Base-by-base conservation (phyloP, 2,888 invertebrate species). In the Lasioglossum oenotherae region DNA sequence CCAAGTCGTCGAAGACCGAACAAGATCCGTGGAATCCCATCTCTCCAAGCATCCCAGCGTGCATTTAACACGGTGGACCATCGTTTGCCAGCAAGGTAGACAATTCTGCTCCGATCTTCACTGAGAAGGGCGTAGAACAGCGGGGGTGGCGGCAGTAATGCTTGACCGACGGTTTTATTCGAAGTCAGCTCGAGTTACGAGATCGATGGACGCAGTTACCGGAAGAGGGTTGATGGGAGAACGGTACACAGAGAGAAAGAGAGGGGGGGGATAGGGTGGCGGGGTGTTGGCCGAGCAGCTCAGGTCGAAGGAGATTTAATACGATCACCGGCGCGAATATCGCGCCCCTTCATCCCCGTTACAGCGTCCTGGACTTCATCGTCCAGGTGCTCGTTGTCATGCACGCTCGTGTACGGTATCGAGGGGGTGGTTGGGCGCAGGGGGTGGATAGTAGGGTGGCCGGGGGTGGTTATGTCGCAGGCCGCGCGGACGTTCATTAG, bases 401-500 rank as follows among this genome's bases (percentile, higher is more conserved):
- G 90, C 92, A 91, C 91, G 90, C 90, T 53, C 87, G 82, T 81
- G 84, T 90, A 90, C 89, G 82, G 60, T 60, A 60, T 60, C 60
- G 60, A 60, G 27, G 60, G 53, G 53, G 23, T 23, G 23, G 53
- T 23, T 23, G 53, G 53, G 67, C 3, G 16, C 27, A 72, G 60
- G 53, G 49, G 38, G 35, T 53, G 53, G 53, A 53, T 23, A 3
- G 23, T 6, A 35, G 23, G 76, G 44, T 8, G n/a, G 19, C 31
- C 74, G 69, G 60, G 60, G 60, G 60, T 27, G 60, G 53, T 85
- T 87, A 91, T 91, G 89, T 88, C 91, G 90, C 84, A 87, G 90
- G 89, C 89, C 90, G 90, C 91, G 91, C 91, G 93, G 91, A 92
- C 92, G 92, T 93, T 93, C 93, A 93, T 93, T 93, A 93, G 93